Conservation (phyloP, 2,797 vertebrate genomes). For the Gambelia wislizenii region DNA sequence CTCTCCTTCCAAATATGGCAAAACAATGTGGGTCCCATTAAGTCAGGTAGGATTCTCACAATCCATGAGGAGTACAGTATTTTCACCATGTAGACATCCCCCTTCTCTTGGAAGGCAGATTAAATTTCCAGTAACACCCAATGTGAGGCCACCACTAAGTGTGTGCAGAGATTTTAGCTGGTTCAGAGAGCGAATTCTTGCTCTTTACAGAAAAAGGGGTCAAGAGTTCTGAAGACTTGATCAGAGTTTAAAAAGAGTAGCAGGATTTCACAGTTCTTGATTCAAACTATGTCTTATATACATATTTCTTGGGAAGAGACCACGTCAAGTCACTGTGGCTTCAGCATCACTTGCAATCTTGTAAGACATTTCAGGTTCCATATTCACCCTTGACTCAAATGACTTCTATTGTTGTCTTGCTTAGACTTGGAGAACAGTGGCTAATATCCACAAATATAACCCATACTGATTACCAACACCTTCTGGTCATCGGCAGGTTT, state of each 20-base stretch:
- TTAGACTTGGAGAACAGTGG: not conserved
- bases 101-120: not conserved
- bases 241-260: not conserved
- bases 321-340: not conserved
- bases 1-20: too few relatives aligned
- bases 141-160: not conserved
- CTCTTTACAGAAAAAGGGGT: not conserved
- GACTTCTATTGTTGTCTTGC: not conserved
- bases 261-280: not conserved
- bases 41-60: too few relatives aligned
- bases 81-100: too few relatives aligned
- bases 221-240: constrained; percentile 5
- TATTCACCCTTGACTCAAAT: not conserved
- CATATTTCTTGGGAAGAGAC: constrained; percentile 3
- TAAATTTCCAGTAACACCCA: not conserved
- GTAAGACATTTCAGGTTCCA: not conserved
- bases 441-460: not conserved
- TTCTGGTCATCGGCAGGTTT: not conserved
- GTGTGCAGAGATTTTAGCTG: not conserved
- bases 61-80: too few relatives aligned
- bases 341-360: constrained; percentile 4
- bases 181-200: not conserved
- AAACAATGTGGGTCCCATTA: too few relatives aligned
- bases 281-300: not conserved
- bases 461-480: not conserved